phyloP scores from a whole-genome alignment of 1,140 invertebrate species.

The Lepidotrigona ventralis region DNA sequence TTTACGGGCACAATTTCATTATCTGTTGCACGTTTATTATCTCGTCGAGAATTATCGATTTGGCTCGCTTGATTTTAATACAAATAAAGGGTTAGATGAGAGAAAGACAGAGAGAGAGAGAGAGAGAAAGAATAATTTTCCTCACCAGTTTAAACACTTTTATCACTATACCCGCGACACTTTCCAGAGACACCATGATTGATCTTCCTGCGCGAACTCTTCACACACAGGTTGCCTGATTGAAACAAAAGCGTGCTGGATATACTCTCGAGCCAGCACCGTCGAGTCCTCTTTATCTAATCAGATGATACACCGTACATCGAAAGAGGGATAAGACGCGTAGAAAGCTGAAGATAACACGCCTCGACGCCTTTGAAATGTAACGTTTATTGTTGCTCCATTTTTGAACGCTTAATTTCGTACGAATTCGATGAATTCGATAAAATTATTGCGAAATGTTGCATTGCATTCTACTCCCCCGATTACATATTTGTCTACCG shows the following conservation, averaged over 20 bases:
- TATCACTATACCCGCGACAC: constrained; percentile 87
- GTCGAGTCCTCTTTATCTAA: constrained; percentile 79
- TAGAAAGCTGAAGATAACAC: constrained; percentile 46
- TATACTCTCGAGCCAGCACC: constrained; percentile 61
- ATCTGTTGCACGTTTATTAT: not conserved
- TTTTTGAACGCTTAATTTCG: no score
- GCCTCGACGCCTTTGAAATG: constrained; percentile 13
- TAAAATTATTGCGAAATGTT: not conserved
- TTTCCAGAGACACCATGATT: constrained; percentile 88
- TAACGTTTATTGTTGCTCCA: not conserved
- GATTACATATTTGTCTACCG: no score
- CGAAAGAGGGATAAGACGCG: constrained; percentile 60
- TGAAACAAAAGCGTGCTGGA: constrained; percentile 49
- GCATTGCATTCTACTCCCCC: not conserved
- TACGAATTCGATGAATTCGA: not conserved
- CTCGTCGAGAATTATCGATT: not conserved
- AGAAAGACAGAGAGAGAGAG: not conserved
- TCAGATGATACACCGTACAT: constrained; percentile 69
- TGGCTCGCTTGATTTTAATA: no score
- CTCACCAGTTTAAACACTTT: constrained; percentile 90
- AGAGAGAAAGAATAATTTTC: constrained; percentile 46
- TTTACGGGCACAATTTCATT: not conserved
- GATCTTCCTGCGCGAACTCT: constrained; percentile 39
- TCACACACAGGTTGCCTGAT: constrained; percentile 52
- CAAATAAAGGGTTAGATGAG: not conserved